A percentile compares a stretch with the other conserved stretches of the same genome.
phyloP scores from a whole-genome alignment of 2,888 invertebrate genomes.

The Hypena proboscidalis region DNA sequence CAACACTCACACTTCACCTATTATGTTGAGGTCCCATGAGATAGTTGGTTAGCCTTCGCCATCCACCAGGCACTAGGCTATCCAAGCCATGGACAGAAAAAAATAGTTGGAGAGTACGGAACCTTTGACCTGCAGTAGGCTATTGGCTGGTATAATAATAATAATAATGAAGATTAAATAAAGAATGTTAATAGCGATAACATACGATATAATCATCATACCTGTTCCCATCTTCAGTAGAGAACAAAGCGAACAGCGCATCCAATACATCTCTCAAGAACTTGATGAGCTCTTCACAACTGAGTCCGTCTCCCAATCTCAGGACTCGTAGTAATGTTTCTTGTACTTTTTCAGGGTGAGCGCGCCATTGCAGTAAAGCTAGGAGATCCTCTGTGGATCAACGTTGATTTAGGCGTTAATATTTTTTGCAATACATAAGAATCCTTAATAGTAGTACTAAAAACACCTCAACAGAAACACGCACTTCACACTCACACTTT shows the following conservation, averaged over 20 bases:
- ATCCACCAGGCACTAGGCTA: no score
- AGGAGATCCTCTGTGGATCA: conserved; percentile 90
- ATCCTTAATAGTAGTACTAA: no score
- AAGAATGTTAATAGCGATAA: not conserved
- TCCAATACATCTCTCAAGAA: conserved; percentile 97
- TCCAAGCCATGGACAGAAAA: no score
- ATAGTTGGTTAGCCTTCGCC: no score
- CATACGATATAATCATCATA: conserved; percentile 25
- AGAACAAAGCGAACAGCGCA: conserved; percentile 96
- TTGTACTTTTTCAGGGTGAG: conserved; percentile 93
- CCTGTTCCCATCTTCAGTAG: conserved; percentile 95
- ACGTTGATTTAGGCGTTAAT: not conserved
- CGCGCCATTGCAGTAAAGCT: conserved; percentile 96
- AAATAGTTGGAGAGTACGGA: no score
- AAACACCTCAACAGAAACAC: no score
- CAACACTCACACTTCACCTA: no score
- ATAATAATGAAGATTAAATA: not conserved
- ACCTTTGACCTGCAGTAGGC: no score
- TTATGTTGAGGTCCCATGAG: no score
- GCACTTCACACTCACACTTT: no score
- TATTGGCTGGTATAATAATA: no score
- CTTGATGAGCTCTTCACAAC: conserved; percentile 96
- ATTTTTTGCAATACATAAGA: not conserved
- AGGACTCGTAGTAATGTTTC: conserved; percentile 93
- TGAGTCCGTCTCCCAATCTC: conserved; percentile 91